Evolutionary conservation across 2,113 vertebrate species (phyloP).

Genomic region (Circaetus cinerascens): DNA sequence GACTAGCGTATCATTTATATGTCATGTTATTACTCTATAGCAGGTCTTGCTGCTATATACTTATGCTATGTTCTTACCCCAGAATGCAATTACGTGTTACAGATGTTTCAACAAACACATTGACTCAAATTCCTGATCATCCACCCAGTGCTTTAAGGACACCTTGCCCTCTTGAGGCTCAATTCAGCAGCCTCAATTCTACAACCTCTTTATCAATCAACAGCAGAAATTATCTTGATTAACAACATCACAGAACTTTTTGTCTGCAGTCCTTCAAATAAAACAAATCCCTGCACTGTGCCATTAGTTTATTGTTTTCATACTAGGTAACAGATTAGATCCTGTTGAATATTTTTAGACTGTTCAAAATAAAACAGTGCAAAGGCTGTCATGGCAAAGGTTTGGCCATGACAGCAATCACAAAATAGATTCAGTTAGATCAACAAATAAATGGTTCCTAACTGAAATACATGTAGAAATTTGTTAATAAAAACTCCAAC

Average conservation of each 20-base stretch:
- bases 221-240: neutral
- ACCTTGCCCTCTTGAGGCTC: neutral
- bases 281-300: neutral
- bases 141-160: neutral
- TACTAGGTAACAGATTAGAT: neutral
- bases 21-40: neutral
- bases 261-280: neutral
- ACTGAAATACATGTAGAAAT: slow-evolving; percentile 16
- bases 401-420: slow-evolving; percentile 3
- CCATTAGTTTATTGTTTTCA: neutral
- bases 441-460: slow-evolving; percentile 31
- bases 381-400: slow-evolving; percentile 37
- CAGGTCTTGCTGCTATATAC: neutral
- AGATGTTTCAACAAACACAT: neutral
- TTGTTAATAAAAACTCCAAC: slow-evolving; percentile 46
- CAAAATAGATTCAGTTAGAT: slow-evolving; percentile 38
- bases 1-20: neutral
- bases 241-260: neutral
- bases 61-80: neutral
- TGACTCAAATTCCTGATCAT: neutral
- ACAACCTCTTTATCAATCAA: neutral
- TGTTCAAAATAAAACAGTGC: slow-evolving; percentile 47
- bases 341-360: slow-evolving; percentile 23
- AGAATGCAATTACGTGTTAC: neutral
- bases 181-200: neutral